Conservation (phyloP, 30 jellyfish, hydroid and myxozoan species). For the Nemopilema nomurai region DNA sequence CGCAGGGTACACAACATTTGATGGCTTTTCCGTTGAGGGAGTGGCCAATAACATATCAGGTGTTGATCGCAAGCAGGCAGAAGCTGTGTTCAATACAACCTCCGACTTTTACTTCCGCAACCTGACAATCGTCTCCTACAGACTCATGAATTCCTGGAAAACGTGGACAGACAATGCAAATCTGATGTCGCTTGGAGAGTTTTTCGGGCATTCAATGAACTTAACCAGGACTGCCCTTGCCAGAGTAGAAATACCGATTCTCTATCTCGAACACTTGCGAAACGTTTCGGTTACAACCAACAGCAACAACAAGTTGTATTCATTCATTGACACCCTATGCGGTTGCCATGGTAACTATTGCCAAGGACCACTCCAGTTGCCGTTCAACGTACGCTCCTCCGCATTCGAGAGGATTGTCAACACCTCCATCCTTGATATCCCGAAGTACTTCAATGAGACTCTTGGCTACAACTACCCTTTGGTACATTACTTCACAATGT, state of each 20-base stretch:
- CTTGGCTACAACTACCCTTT: not conserved
- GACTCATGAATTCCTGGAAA: not conserved
- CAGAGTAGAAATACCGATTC: not conserved
- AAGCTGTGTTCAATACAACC: not conserved
- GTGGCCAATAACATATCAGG: not conserved
- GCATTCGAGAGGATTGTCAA: not conserved
- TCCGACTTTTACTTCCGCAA: not conserved
- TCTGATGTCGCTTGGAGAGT: not conserved
- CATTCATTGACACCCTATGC: not conserved
- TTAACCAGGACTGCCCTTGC: not conserved
- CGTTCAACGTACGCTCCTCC: not conserved
- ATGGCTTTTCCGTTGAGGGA: not conserved
- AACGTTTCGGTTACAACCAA: not conserved
- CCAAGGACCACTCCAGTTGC: not conserved
- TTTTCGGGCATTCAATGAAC: not conserved
- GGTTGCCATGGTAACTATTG: not conserved
- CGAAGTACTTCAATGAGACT: not conserved
- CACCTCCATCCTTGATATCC: not conserved
- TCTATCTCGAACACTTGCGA: not conserved
- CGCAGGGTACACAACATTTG: not conserved
- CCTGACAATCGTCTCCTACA: not conserved
- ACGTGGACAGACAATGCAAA: not conserved
- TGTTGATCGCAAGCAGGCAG: not conserved
- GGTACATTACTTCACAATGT: not conserved
- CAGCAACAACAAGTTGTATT: not conserved